These are phyloP conservation scores for Herpetotheres cachinnans DNA, from an alignment of 2,113 vertebrate species.

Conservation along the genomic window DNA sequence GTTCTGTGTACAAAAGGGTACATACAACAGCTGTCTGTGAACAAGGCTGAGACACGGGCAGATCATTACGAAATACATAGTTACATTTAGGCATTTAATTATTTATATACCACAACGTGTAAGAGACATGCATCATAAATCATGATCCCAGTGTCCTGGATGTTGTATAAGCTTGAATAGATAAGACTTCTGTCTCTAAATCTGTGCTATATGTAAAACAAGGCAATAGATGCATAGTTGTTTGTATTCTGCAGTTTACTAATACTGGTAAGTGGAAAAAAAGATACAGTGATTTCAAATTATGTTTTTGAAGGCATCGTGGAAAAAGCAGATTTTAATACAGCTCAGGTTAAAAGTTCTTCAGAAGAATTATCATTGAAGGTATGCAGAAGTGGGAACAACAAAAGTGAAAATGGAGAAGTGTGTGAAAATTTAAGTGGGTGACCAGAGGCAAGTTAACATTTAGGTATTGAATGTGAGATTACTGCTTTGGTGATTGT, in stretches of 20 bases:
- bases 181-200: not conserved
- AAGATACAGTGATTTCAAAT: not conserved
- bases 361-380: not conserved
- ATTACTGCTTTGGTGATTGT: not conserved
- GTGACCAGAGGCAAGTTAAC: not conserved
- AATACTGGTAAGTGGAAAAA: not conserved
- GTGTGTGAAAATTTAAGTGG: not conserved
- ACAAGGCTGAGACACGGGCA: not conserved
- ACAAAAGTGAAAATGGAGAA: not conserved
- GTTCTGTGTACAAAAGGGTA: not conserved
- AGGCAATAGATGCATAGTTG: not conserved
- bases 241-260: not conserved
- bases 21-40: not conserved
- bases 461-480: not conserved
- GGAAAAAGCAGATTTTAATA: not conserved
- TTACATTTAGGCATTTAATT: not conserved
- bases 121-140: not conserved
- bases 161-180: not conserved
- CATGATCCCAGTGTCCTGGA: not conserved
- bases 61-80: not conserved
- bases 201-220: not conserved
- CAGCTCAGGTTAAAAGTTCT: not conserved
- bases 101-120: not conserved
- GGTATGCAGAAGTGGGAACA: not conserved
- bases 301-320: not conserved